These are phyloP conservation scores for Patella ulyssiponensis DNA, from an alignment of 2,888 invertebrate genomes.

Conservation along the genomic window DNA sequence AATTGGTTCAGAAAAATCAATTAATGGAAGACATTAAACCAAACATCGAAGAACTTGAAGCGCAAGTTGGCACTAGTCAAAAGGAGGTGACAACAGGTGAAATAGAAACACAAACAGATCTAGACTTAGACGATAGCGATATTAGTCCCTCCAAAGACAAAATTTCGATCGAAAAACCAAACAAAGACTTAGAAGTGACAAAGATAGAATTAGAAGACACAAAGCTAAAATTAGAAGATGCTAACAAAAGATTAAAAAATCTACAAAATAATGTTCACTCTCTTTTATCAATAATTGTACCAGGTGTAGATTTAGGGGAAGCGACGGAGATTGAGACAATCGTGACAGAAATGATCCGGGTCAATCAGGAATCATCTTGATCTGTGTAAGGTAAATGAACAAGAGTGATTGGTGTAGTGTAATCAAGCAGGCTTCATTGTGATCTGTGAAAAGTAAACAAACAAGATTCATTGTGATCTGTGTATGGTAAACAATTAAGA, in stretches of 20 bases:
- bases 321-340: slow-evolving; percentile 55
- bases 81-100: slow-evolving; percentile 2
- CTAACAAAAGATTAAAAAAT: slow-evolving; percentile 29
- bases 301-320: slow-evolving; percentile 56
- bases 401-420: no score
- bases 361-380: slow-evolving; percentile 37
- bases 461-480: no score
- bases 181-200: neutral
- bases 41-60: slow-evolving; percentile 19
- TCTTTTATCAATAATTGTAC: slow-evolving; percentile 49
- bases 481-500: no score
- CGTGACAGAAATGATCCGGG: slow-evolving; percentile 52
- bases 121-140: slow-evolving; percentile 15
- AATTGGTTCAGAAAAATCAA: slow-evolving; percentile 11
- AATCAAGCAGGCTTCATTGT: no score
- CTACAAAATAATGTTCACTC: slow-evolving; percentile 51
- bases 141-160: slow-evolving; percentile 25
- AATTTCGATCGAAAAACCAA: neutral
- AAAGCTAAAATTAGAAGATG: slow-evolving; percentile 5
- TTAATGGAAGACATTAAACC: slow-evolving; percentile 29
- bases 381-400: no score
- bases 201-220: neutral
- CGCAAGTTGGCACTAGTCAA: neutral
- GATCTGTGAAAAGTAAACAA: no score
- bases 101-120: slow-evolving; percentile 17